These are phyloP conservation scores for Pseudopleuronectes americanus DNA, from an alignment of 2,797 vertebrate genomes.

Conservation along the genomic window DNA sequence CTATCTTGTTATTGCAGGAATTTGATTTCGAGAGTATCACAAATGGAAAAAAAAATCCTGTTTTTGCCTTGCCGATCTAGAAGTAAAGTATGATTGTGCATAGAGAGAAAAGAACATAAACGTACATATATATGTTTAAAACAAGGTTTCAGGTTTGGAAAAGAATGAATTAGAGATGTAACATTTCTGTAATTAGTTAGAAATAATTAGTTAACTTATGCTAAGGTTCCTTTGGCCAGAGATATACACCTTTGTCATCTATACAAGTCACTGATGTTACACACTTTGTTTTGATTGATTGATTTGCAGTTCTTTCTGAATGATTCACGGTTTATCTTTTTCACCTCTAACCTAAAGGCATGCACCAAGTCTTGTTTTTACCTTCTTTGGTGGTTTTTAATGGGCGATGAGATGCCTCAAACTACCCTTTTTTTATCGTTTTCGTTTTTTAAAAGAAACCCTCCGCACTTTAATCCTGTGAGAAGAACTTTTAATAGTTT, in stretches of 20 bases:
- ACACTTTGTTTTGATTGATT: slow-evolving; percentile 74
- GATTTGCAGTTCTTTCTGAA: slow-evolving; percentile 59
- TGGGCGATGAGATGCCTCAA: slow-evolving; percentile 51
- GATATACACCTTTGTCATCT: slow-evolving; percentile 80
- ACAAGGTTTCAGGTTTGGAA: neutral
- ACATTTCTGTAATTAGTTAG: neutral
- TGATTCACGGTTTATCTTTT: slow-evolving; percentile 48
- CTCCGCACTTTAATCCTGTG: slow-evolving; percentile 67
- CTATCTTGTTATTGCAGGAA: slow-evolving; percentile 8
- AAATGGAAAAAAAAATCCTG: neutral
- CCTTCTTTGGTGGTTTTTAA: slow-evolving; percentile 53
- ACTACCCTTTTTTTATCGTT: slow-evolving; percentile 63
- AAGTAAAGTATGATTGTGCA: neutral
- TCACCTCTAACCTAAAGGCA: slow-evolving; percentile 74
- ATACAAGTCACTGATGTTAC: slow-evolving; percentile 77
- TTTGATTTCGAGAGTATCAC: neutral
- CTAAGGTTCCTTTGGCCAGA: slow-evolving; percentile 50
- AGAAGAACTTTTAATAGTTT: slow-evolving; percentile 58
- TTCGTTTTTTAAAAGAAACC: slow-evolving; percentile 72
- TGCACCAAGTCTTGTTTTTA: slow-evolving; percentile 59
- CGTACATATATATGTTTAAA: neutral
- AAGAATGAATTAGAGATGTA: neutral
- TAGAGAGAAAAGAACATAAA: neutral
- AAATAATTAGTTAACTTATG: neutral
- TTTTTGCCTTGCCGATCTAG: slow-evolving; percentile 4